Base-by-base conservation (phyloP, 1,140 invertebrate genomes). In the Geopemphigus sp. region DNA sequence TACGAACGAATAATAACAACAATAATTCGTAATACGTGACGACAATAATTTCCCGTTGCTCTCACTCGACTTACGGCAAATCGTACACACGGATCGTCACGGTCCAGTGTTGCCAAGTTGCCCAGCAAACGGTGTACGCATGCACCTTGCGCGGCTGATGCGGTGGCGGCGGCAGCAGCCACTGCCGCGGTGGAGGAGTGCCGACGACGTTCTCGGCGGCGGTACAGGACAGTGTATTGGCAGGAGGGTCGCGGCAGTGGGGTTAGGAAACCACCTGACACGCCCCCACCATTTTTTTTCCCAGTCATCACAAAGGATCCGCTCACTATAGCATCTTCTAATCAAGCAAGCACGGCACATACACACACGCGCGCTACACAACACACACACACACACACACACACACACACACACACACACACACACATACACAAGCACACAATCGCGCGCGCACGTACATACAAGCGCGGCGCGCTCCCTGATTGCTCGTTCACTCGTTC, bases 251-350 rank as follows among this genome's bases (percentile, higher is more conserved):
- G n/a, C 29, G 29, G 56, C 17, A 29, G 73, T 12, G 74, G 59
- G 74, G 74, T 72, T 63, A 50, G 56, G 57, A 78, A 78, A 78
- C 74, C 74, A 78, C 74, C 74, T 78, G 74, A 78, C 74, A 78
- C 74, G 74, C 74, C 74, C 74, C 74, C 74, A 78, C 74, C 22
- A 57, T 78, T 63, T 78, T 78, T 78, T 63, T 78, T 61, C 74
- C 74, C 74, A 61, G 74, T 61, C 74, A 29, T 78, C 74, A 78
- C 74, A 78, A 78, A 78, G 74, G 74, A 78, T 78, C 74, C 39
- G 39, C 73, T 45, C n/a, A 17, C 68, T 19, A 26, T 45, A 63
- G 56, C 74, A 78, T 61, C 74, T 78, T 78, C 74, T 78, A 78
- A 76, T 76, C 74, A 78, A 78, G 32, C 74, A 26, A 47, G 14